Conservation (phyloP, 2,888 invertebrate genomes). For the Pseudococcus viburni region DNA sequence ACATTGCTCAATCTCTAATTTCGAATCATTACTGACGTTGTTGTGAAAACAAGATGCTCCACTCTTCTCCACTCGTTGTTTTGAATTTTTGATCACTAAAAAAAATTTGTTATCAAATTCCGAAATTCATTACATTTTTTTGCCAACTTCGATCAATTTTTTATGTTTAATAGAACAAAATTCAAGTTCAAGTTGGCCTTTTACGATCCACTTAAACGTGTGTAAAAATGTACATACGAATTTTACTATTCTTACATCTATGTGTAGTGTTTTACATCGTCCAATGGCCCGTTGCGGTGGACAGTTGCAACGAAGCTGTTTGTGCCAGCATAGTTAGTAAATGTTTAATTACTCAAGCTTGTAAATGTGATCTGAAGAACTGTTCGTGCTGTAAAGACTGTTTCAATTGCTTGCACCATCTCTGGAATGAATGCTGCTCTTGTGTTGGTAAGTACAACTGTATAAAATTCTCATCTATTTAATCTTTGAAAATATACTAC, state of each 20-base stretch:
- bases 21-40: too few species aligned
- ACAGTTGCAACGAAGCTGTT: constrained; percentile 89
- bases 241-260: neutral
- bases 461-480: neutral
- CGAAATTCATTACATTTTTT: too few species aligned
- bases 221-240: neutral
- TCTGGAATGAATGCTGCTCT: constrained; percentile 95
- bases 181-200: neutral
- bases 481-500: neutral
- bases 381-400: constrained; percentile 97
- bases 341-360: constrained; percentile 93
- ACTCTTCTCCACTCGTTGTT: too few species aligned
- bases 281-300: constrained; percentile 36
- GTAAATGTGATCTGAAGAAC: constrained; percentile 93
- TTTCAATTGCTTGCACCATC: constrained; percentile 87
- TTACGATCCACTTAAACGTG: neutral
- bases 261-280: constrained; percentile 28
- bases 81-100: too few species aligned
- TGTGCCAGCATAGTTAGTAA: constrained; percentile 97
- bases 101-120: too few species aligned
- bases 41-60: too few species aligned
- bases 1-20: too few species aligned
- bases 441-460: constrained; percentile 88
- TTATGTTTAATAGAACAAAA: neutral
- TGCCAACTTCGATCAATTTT: neutral